These are phyloP conservation scores for Spodoptera littoralis DNA, from an alignment of 2,888 invertebrate genomes.

Conservation along the genomic window DNA sequence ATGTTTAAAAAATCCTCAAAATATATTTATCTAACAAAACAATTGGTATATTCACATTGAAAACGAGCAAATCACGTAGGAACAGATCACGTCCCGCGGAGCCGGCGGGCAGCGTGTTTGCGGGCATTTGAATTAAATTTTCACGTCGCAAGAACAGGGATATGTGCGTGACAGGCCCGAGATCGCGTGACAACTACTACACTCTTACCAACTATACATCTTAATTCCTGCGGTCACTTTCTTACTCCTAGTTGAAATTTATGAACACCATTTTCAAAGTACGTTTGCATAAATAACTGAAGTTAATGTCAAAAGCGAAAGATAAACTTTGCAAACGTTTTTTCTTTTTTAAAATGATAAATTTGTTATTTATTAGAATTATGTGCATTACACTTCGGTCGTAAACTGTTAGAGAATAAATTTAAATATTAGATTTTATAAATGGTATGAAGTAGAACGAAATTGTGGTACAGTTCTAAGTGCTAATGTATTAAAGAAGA, in stretches of 20 bases:
- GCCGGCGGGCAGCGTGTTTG: constrained; percentile 54
- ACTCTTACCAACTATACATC: constrained; percentile 48
- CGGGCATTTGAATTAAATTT: constrained; percentile 69
- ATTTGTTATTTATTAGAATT: constrained; percentile 13
- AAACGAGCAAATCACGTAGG: constrained; percentile 65
- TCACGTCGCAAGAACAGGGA: constrained; percentile 53
- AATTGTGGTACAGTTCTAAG: no score
- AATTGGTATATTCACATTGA: no score
- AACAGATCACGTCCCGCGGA: constrained; percentile 61
- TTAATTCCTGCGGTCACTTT: constrained; percentile 57
- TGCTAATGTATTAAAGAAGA: no score
- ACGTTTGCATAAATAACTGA: constrained; percentile 43
- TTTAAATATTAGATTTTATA: constrained; percentile 6
- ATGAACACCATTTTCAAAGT: constrained; percentile 36
- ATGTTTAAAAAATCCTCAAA: no score
- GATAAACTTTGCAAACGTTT: constrained; percentile 22
- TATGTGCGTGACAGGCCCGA: constrained; percentile 56
- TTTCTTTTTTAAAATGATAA: constrained; percentile 13
- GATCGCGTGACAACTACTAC: constrained; percentile 49
- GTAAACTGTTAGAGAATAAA: constrained; percentile 16
- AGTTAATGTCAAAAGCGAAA: constrained; percentile 29
- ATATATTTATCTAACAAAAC: no score
- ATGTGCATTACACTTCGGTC: background rate
- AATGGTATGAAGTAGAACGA: background rate
- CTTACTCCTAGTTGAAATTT: constrained; percentile 46